A percentile compares a stretch with the other conserved stretches of the same genome.
phyloP scores from a whole-genome alignment of 1,140 invertebrate genomes.

The Nymphalis io region DNA sequence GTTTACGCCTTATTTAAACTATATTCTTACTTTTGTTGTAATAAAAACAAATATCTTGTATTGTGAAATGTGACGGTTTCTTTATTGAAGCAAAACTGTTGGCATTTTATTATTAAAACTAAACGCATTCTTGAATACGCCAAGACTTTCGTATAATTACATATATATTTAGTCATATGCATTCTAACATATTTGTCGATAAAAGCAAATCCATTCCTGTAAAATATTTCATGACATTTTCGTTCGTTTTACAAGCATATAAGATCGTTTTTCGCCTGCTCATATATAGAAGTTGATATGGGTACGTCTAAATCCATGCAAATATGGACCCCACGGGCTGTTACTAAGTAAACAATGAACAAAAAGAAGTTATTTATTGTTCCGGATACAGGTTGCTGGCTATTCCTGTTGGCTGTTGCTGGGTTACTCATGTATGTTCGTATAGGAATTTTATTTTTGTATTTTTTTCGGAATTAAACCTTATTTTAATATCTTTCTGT shows the following conservation, averaged over 20 bases:
- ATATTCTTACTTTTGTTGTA: too few species aligned
- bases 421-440: not conserved
- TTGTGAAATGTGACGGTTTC: too few species aligned
- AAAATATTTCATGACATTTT: not conserved
- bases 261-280: not conserved
- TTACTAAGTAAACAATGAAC: conserved; percentile 70
- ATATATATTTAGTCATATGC: not conserved
- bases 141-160: not conserved
- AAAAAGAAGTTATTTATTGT: conserved; percentile 67
- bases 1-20: too few species aligned
- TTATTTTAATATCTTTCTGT: not conserved
- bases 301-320: conserved; percentile 50
- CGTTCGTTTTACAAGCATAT: not conserved
- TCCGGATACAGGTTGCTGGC: conserved; percentile 58
- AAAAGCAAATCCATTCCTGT: not conserved
- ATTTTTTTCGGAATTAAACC: not conserved
- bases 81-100: too few species aligned
- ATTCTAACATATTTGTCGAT: not conserved
- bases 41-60: too few species aligned
- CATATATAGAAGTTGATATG: not conserved
- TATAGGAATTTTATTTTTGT: not conserved
- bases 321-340: conserved; percentile 61
- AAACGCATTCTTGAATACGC: not conserved
- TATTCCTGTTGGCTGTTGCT: conserved; percentile 27
- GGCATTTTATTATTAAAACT: too few species aligned